Evolutionary conservation across 2,113 vertebrate species (phyloP).

Genomic region (Protomyctophum bolini): DNA sequence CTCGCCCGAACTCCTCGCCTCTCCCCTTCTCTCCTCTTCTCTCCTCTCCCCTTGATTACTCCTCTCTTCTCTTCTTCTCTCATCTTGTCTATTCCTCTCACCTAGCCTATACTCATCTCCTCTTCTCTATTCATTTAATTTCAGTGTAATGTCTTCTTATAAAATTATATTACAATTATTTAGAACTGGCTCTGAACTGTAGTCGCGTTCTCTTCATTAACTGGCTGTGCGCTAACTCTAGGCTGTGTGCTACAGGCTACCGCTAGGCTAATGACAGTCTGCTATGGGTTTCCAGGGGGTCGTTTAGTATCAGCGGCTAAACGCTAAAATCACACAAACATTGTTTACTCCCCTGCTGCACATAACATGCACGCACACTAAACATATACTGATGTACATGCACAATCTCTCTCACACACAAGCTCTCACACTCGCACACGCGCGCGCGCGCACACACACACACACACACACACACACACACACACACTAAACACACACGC

Average conservation of each 20-base stretch:
- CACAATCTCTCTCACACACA: neutral
- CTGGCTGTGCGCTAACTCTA: neutral
- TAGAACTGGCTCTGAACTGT: neutral
- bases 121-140: neutral
- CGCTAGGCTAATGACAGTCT: slow-evolving; percentile 23
- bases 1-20: neutral
- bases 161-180: neutral
- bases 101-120: slow-evolving; percentile 3
- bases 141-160: neutral
- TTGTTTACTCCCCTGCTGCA: no score
- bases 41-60: slow-evolving; percentile 25
- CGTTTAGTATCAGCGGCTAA: slow-evolving; percentile 30
- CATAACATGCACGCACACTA: neutral
- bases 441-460: neutral
- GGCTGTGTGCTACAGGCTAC: neutral
- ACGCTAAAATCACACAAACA: slow-evolving; percentile 31
- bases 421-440: slow-evolving; percentile 16
- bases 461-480: neutral
- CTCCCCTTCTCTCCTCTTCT: slow-evolving; percentile 20
- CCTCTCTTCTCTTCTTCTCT: neutral
- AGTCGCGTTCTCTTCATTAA: neutral
- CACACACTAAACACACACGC: neutral
- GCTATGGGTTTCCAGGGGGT: slow-evolving; percentile 32
- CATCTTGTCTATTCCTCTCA: neutral
- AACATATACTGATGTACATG: slow-evolving; percentile 1